phyloP scores from a whole-genome alignment of 2,797 vertebrate species.

The Hydrophis major region DNA sequence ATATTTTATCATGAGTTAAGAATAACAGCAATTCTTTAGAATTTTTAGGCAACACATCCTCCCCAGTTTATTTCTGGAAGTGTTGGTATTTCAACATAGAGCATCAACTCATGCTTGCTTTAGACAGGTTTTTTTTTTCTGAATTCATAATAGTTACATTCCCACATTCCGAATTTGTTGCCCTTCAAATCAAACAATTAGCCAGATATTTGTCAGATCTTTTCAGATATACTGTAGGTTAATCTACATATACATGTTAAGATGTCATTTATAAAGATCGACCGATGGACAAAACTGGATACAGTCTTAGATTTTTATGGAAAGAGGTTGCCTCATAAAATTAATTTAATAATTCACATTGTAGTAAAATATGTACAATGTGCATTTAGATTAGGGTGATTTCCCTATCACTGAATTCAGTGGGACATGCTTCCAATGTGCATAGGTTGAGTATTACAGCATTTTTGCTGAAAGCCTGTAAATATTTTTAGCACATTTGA shows the following conservation, averaged over 20 bases:
- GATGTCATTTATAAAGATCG: neutral
- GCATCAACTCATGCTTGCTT: neutral
- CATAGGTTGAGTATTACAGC: neutral
- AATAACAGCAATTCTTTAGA: neutral
- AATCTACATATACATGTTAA: neutral
- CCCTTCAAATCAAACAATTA: neutral
- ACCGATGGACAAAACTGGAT: neutral
- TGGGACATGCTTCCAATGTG: neutral
- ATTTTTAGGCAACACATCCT: neutral
- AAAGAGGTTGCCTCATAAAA: too few species aligned
- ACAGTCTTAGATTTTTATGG: neutral
- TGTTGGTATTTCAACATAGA: neutral
- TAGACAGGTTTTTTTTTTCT: neutral
- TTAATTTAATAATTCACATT: neutral
- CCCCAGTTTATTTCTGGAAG: neutral
- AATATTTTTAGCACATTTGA: neutral
- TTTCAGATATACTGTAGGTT: neutral
- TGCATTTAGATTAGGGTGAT: neutral
- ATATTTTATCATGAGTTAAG: neutral
- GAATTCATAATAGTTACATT: neutral
- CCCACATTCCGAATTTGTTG: neutral
- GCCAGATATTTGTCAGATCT: neutral
- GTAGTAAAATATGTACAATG: neutral
- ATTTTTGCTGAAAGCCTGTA: neutral
- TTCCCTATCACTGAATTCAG: neutral